Evolutionary conservation across 2,888 invertebrate genomes (phyloP), one percentile per base, ranked within the genome.

Genomic region (Malacosoma neustria): DNA sequence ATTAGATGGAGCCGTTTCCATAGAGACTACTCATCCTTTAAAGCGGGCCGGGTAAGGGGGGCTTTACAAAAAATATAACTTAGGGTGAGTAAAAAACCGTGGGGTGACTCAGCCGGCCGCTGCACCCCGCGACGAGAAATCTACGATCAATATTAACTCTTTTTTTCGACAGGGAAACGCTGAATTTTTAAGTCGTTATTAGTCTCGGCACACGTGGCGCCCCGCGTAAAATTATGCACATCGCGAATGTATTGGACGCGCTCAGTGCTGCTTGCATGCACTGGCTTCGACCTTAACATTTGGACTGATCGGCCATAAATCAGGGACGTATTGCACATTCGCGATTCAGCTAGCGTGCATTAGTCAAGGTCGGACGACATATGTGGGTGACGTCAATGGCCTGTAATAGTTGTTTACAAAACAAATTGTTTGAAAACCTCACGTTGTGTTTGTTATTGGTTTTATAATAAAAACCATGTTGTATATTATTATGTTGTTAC

Each of bases 91-190:
- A 86, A 86, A 85, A 86, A 84, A 79, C 79, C 84, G 84, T 82
- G 85, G 87, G 87, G 87, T 86, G 87, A 86, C 80, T 85, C 84
- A 84, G 80, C 85, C 86, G 84, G 82, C 84, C 85, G 84, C 73
- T 85, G 85, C 85, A 84, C 85, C 85, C 85, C 85, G 82, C 84
- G 76, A 72, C 66, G 81, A 81, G 74, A 85, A 85, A 85, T 82
- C 84, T 77, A 81, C 87, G 87, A 87, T 87, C 87, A 86, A 87
- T 87, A 87, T 86, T 87, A 87, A 87, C 87, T 87, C 87, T 87
- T 87, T 86, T 81, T 85, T 86, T 80, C 65, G 74, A 80, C 73
- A 67, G 64, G 67, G 76, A 80, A 75, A 79, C 67, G 74, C 67
- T 75, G 79, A 81, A 79, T 81, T 82, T 77, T 84, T 77, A 81